Evolutionary conservation across 2,113 vertebrate species (phyloP), one percentile per base, ranked within the genome.

Genomic region (Hylia prasina): DNA sequence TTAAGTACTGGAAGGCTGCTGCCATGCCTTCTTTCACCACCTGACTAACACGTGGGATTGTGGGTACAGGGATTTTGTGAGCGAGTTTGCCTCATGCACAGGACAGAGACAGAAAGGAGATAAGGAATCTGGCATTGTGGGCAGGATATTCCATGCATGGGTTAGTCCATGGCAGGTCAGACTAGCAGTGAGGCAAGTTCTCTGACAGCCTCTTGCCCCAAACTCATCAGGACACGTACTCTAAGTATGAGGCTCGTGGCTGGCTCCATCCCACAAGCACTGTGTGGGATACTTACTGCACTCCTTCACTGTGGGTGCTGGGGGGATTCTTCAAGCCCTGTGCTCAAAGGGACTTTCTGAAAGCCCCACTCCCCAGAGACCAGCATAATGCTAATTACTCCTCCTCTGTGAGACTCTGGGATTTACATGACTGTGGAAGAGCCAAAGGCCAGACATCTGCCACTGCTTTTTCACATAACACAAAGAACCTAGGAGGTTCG

Each of bases 281-380:
- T 7, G 13, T 10, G 17, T 11, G 17, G 31, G 44, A 15, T 16
- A 14, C 1, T 5, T 18, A 11, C 6, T 0, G 4, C 0, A 0
- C 6, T 4, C 27, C 25, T 82, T 30, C 33, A 5, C 31, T 51
- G 24, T 28, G 24, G 19, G 14, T 83, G 25, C 44, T 0, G 0
- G 33, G 28, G 15, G 25, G 11, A 5, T 51, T 51, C 69, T 58
- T 89, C 1, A 1, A 30, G 48, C 8, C 6, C 4, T 48, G 10
- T 13, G 8, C 30, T 78, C 31, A 18, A 28, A 82, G 10, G 13
- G 9, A 13, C 33, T 50, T 25, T 65, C 45, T 51, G 77, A 78
- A 87, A 44, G 19, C 44, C 40, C 10, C 10, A 0, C 51, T 89
- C 22, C 25, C 27, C 16, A 58, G n/a, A 60, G 0, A 71, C 31